A percentile compares a stretch with the other conserved stretches of the same genome.
Conservation (phyloP, 2,888 invertebrate genomes). For the Sacculina carcini region DNA sequence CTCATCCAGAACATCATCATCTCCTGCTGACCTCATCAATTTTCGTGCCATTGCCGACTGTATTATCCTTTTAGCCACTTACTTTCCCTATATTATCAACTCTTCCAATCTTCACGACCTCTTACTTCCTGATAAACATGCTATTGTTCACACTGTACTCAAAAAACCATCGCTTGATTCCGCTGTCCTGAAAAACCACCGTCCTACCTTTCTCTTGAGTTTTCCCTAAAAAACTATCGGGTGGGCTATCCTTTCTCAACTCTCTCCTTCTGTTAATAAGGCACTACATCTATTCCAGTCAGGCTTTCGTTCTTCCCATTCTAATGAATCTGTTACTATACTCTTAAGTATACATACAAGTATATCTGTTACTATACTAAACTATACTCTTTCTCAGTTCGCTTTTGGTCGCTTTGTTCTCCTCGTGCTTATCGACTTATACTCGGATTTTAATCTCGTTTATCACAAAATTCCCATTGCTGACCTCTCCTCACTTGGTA, state of each 20-base stretch:
- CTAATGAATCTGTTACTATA: not conserved
- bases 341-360: not conserved
- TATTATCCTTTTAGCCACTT: not conserved
- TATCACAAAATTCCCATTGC: too few species aligned
- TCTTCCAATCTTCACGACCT: not conserved
- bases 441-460: not conserved
- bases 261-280: not conserved
- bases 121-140: not conserved
- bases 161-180: too few species aligned
- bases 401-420: not conserved
- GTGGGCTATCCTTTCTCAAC: not conserved
- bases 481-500: too few species aligned
- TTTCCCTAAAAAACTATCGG: not conserved
- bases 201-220: not conserved
- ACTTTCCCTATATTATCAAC: not conserved
- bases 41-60: not conserved
- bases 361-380: not conserved
- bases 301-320: not conserved
- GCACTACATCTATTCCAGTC: not conserved
- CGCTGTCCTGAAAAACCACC: too few species aligned
- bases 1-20: not conserved
- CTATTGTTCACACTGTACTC: too few species aligned
- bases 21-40: not conserved
- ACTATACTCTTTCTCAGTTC: too few species aligned
- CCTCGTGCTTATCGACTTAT: not conserved